A percentile compares a stretch with the other conserved stretches of the same genome.
phyloP scores from a whole-genome alignment of 2,888 invertebrate genomes.

The Chydorus sphaericus region DNA sequence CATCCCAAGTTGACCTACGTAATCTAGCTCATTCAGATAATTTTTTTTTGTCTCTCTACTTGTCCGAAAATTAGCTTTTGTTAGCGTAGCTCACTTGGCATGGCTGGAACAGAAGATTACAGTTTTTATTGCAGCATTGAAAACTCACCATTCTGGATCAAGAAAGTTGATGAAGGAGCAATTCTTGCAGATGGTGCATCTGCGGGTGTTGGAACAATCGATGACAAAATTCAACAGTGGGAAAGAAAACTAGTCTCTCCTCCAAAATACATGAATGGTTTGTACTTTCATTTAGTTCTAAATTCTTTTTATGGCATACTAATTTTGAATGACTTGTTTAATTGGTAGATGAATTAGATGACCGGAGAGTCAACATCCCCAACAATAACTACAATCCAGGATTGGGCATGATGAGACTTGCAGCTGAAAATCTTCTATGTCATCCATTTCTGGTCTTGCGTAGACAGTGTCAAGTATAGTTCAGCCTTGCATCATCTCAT shows the following conservation, averaged over 20 bases:
- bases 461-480: slow-evolving; percentile 79
- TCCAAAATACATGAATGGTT: neutral
- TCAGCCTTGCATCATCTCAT: neutral
- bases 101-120: slow-evolving; percentile 22
- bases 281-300: too few relatives aligned
- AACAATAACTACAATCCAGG: too few relatives aligned
- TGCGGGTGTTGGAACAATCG: neutral
- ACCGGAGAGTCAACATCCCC: too few relatives aligned
- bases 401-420: slow-evolving; percentile 65
- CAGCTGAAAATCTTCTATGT: slow-evolving; percentile 76
- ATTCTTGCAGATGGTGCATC: too few relatives aligned
- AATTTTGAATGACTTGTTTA: too few relatives aligned
- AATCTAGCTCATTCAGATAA: too few relatives aligned
- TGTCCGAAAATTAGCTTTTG: too few relatives aligned
- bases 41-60: too few relatives aligned
- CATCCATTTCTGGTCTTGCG: slow-evolving; percentile 87
- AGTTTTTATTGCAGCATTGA: slow-evolving; percentile 12
- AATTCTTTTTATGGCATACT: neutral
- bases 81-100: too few relatives aligned
- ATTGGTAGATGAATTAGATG: too few relatives aligned
- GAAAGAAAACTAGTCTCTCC: neutral
- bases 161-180: neutral
- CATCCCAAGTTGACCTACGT: too few relatives aligned
- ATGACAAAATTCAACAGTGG: neutral
- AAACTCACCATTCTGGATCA: slow-evolving; percentile 11